A percentile compares a stretch with the other conserved stretches of the same genome.
Conservation (phyloP, 2,113 vertebrate genomes). For the Mormyrus iriodes region DNA sequence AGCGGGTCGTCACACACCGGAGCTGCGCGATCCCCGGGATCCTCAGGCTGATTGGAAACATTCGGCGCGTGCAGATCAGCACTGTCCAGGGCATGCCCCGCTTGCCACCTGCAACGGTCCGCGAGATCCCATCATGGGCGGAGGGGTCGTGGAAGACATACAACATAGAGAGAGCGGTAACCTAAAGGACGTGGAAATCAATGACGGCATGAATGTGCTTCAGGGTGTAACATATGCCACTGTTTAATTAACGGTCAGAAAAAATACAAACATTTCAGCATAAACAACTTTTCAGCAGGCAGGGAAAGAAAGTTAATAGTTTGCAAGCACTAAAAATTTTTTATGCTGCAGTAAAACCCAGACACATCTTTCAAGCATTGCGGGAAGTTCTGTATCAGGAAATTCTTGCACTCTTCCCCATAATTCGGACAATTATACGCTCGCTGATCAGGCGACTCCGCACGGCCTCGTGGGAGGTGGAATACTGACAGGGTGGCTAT, state of each 20-base stretch:
- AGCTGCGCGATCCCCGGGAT: not conserved
- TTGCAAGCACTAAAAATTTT: not conserved
- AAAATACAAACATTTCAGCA: slow-evolving; percentile 4
- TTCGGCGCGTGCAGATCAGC: not conserved
- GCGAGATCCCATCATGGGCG: not conserved
- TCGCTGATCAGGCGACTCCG: not conserved
- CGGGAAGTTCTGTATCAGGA: not conserved
- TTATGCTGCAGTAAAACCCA: not conserved
- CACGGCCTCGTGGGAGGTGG: not conserved
- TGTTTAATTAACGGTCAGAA: not conserved
- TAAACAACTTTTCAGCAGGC: not conserved
- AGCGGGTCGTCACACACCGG: not conserved
- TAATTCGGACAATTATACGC: not conserved
- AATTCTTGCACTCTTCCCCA: not conserved
- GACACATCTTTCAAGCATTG: slow-evolving; percentile 5
- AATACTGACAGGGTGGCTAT: not conserved
- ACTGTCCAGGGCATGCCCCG: not conserved
- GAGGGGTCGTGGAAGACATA: not conserved
- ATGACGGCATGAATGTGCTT: not conserved
- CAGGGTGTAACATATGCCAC: not conserved
- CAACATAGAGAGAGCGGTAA: too few relatives aligned
- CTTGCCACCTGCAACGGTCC: not conserved
- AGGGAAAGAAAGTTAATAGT: not conserved
- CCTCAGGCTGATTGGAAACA: not conserved
- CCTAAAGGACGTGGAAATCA: not conserved